phyloP scores from a whole-genome alignment of 2,113 vertebrate species.

The Nothobranchius furzeri region DNA sequence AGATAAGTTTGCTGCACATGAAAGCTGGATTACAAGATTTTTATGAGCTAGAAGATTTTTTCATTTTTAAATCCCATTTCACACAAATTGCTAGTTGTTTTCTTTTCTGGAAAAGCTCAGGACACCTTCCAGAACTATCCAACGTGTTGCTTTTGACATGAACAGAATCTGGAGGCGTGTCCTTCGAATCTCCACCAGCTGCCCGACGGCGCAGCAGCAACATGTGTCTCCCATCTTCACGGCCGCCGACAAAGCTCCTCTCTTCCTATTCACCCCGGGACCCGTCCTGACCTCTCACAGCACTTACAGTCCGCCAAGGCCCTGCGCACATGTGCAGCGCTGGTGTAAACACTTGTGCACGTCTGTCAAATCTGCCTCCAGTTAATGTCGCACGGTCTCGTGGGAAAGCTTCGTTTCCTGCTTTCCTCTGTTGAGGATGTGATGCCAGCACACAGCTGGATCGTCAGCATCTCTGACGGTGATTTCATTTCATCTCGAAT shows the following conservation, averaged over 20 bases:
- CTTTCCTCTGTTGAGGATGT: slow-evolving; percentile 19
- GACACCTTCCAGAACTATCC: too few species aligned
- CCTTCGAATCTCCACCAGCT: slow-evolving; percentile 7
- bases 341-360: slow-evolving; percentile 39
- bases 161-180: too few species aligned
- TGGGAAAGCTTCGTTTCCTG: slow-evolving; percentile 58
- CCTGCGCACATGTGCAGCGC: slow-evolving; percentile 14
- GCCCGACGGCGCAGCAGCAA: slow-evolving; percentile 13
- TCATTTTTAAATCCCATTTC: not conserved
- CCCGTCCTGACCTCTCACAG: slow-evolving; percentile 21
- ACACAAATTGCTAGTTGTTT: not conserved
- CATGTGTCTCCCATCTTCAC: slow-evolving; percentile 35
- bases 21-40: slow-evolving; percentile 26
- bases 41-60: not conserved
- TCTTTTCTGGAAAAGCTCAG: too few species aligned
- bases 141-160: too few species aligned
- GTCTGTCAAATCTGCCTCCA: slow-evolving; percentile 37
- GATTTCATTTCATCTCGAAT: too few species aligned
- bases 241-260: slow-evolving; percentile 19
- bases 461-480: slow-evolving; percentile 1
- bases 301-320: slow-evolving; percentile 7
- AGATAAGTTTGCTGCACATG: slow-evolving; percentile 12
- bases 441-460: slow-evolving; percentile 24
- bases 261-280: slow-evolving; percentile 3
- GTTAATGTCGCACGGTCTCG: slow-evolving; percentile 54